A percentile compares a stretch with the other conserved stretches of the same genome.
Evolutionary conservation across 2,113 vertebrate genomes (phyloP).

Genomic region (Mastomys natalensis): DNA sequence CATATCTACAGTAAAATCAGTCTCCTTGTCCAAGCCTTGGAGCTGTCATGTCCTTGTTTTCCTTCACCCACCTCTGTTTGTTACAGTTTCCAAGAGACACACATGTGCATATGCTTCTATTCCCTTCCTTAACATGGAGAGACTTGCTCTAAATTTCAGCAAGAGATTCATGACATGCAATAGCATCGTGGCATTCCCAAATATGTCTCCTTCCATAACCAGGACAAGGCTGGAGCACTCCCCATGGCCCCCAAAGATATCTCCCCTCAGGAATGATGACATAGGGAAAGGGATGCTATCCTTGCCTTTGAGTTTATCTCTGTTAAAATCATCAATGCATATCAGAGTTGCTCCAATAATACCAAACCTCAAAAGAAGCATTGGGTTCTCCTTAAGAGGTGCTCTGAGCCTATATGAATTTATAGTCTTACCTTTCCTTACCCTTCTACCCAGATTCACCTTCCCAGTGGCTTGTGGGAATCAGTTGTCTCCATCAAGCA

Average conservation of each 20-base stretch:
- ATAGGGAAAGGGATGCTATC: neutral
- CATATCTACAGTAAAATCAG: neutral
- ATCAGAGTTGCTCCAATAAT: neutral
- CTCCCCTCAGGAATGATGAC: neutral
- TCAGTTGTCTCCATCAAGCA: neutral
- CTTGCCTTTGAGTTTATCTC: neutral
- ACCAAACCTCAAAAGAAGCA: neutral
- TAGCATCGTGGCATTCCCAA: neutral
- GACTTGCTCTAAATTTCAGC: neutral
- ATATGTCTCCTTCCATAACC: neutral
- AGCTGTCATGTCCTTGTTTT: neutral
- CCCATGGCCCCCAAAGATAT: neutral
- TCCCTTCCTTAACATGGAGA: neutral
- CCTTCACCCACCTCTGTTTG: neutral
- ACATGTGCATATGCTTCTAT: neutral
- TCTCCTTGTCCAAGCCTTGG: neutral
- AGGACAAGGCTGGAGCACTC: neutral
- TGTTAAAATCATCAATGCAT: neutral
- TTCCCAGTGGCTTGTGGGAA: neutral
- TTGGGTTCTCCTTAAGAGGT: neutral
- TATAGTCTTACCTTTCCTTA: neutral
- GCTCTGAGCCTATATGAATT: neutral
- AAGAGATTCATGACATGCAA: neutral
- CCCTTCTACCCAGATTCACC: neutral
- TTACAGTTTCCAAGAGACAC: neutral